Evolutionary conservation across 2,113 vertebrate genomes (phyloP).

Genomic region (Neolamprologus kungweensis): DNA sequence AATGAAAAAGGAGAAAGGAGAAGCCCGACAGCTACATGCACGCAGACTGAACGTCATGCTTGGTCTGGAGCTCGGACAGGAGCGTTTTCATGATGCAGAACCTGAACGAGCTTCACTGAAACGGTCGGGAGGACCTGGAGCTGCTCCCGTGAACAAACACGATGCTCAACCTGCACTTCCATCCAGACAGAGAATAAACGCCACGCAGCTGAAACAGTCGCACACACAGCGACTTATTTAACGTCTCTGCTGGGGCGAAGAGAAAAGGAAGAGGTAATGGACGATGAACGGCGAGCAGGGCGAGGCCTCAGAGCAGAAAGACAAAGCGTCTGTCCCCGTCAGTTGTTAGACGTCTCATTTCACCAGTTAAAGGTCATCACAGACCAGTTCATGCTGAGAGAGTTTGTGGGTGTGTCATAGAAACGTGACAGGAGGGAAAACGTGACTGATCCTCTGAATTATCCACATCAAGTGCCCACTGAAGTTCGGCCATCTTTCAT

Average conservation of each 20-base stretch:
- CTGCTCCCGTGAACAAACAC: not conserved
- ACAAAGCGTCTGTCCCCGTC: fast-evolving
- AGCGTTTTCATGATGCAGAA: not conserved
- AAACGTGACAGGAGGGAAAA: not conserved
- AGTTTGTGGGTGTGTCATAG: not conserved
- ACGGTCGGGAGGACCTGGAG: not conserved
- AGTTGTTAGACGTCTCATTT: not conserved
- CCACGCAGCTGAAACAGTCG: not conserved
- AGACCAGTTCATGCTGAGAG: not conserved
- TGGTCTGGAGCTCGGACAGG: not conserved
- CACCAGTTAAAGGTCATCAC: not conserved
- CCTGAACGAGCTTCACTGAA: not conserved
- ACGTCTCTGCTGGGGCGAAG: not conserved
- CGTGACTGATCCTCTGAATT: not conserved
- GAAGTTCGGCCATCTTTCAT: not conserved
- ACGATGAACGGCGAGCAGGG: not conserved
- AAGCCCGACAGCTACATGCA: not conserved
- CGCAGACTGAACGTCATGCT: fast-evolving
- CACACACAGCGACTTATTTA: not conserved
- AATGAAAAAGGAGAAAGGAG: not conserved
- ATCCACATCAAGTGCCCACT: not conserved
- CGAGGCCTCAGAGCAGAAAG: not conserved
- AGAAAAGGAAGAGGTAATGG: not conserved
- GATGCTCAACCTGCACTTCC: not conserved
- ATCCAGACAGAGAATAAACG: not conserved